These are phyloP conservation scores for Heliconius charithonia DNA, from an alignment of 2,888 invertebrate species.

Conservation along the genomic window DNA sequence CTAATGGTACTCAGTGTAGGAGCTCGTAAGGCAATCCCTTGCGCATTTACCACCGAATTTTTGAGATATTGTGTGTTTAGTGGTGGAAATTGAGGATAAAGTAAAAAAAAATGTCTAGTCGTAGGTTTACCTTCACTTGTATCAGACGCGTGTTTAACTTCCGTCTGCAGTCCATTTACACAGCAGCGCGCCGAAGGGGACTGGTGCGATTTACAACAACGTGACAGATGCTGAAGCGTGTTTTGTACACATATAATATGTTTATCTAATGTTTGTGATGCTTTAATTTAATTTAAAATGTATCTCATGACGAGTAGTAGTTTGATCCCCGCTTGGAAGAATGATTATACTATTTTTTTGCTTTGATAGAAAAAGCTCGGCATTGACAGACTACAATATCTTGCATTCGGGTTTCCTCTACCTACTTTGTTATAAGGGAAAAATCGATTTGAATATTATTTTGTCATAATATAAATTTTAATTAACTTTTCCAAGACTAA, in stretches of 20 bases:
- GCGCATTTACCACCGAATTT: not conserved
- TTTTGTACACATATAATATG: not conserved
- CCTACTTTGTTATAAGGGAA: too few species aligned
- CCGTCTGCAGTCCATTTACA: constrained; percentile 14
- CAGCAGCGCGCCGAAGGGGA: constrained; percentile 17
- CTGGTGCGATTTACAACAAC: constrained; percentile 8
- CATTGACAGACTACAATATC: too few species aligned
- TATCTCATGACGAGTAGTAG: too few species aligned
- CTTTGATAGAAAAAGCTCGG: too few species aligned
- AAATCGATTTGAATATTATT: too few species aligned
- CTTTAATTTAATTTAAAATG: not conserved
- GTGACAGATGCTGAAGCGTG: not conserved
- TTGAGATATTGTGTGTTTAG: not conserved
- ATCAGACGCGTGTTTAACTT: constrained; percentile 11
- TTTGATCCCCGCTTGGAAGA: too few species aligned
- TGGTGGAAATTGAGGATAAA: not conserved
- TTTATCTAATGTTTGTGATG: not conserved
- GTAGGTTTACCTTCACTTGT: not conserved
- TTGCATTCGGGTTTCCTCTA: too few species aligned
- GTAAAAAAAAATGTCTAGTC: not conserved
- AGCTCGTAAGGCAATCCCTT: not conserved
- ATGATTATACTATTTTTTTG: too few species aligned
- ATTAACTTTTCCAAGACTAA: too few species aligned
- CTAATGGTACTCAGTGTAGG: not conserved
- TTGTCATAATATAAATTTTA: too few species aligned